A percentile compares a stretch with the other conserved stretches of the same genome.
These are phyloP conservation scores for Parasteatoda tepidariorum DNA, from an alignment of 1,140 invertebrate genomes.

Conservation along the genomic window DNA sequence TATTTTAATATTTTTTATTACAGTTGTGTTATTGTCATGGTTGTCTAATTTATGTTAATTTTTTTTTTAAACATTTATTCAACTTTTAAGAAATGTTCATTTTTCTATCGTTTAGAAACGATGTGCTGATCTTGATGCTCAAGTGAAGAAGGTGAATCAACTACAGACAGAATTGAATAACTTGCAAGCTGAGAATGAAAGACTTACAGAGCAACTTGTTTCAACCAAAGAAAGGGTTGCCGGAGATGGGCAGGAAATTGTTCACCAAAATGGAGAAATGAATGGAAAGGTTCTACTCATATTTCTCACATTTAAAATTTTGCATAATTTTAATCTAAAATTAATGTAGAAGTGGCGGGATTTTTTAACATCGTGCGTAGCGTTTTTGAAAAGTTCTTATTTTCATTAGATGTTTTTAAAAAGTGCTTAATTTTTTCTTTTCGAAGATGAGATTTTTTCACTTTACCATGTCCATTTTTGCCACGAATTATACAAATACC, in stretches of 20 bases:
- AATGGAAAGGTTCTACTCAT: conserved; percentile 28
- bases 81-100: background rate
- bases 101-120: conserved; percentile 24
- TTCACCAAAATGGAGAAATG: conserved; percentile 59
- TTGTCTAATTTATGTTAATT: background rate
- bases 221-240: conserved; percentile 49
- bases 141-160: conserved; percentile 24
- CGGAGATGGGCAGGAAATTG: conserved; percentile 52
- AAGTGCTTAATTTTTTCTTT: too few species aligned
- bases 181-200: conserved; percentile 31
- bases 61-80: background rate
- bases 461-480: too few species aligned
- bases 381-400: too few species aligned
- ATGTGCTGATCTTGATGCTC: conserved; percentile 18
- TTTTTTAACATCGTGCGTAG: too few species aligned
- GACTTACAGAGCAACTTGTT: conserved; percentile 34
- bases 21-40: too few species aligned
- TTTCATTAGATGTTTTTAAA: too few species aligned
- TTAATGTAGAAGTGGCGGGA: too few species aligned
- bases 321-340: background rate
- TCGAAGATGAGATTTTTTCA: too few species aligned
- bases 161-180: conserved; percentile 27
- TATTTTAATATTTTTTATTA: too few species aligned
- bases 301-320: background rate
- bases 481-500: too few species aligned